phyloP scores from a whole-genome alignment of 2,888 invertebrate species.

The Synergus japonicus region DNA sequence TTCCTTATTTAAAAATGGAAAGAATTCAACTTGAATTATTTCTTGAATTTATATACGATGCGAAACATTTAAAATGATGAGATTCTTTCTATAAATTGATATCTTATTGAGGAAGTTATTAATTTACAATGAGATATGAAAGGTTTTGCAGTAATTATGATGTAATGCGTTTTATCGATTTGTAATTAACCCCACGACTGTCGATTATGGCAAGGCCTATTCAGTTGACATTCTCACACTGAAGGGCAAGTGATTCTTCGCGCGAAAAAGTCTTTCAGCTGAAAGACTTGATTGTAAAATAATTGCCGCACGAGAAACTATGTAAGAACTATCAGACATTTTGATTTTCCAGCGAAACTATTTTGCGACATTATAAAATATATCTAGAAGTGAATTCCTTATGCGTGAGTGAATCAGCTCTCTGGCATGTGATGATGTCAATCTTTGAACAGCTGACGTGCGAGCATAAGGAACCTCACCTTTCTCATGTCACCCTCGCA shows the following conservation, averaged over 20 bases:
- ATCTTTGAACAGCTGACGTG: constrained; percentile 42
- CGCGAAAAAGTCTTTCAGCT: background rate
- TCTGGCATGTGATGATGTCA: constrained; percentile 48
- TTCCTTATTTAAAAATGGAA: background rate
- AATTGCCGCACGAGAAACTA: background rate
- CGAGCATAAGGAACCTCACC: constrained; percentile 37
- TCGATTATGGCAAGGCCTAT: background rate
- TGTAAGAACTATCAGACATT: constrained; percentile 32
- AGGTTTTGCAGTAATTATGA: background rate
- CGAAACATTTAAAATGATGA: too few relatives aligned
- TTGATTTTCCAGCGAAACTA: constrained; percentile 43
- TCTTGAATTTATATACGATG: too few relatives aligned
- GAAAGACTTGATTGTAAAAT: background rate
- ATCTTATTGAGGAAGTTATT: background rate
- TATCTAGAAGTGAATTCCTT: constrained; percentile 43
- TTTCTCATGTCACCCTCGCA: constrained; percentile 38
- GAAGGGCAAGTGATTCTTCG: background rate
- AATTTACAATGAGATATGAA: background rate
- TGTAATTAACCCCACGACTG: background rate
- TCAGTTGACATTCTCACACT: background rate
- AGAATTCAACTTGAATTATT: too few relatives aligned
- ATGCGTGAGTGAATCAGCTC: constrained; percentile 40
- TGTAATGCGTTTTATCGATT: background rate
- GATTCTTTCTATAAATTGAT: too few relatives aligned
- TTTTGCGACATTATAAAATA: constrained; percentile 46